Conservation (phyloP, 92 coral and sea anemone genomes). For the Phenganax marumi region DNA sequence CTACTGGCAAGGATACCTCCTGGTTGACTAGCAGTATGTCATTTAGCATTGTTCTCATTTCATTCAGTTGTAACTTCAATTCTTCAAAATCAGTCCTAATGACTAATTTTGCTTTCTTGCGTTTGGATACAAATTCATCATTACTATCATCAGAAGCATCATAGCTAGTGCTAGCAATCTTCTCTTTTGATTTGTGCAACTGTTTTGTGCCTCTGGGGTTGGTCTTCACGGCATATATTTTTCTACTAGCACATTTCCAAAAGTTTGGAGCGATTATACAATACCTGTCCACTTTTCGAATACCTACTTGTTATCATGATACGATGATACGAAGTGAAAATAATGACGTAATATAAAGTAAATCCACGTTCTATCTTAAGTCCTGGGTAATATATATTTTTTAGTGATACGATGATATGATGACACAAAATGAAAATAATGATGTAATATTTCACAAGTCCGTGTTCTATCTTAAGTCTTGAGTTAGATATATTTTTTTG, state of each 20-base stretch:
- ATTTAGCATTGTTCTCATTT: slow-evolving; percentile 53
- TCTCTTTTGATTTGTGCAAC: slow-evolving; percentile 52
- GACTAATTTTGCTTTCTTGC: slow-evolving; percentile 50
- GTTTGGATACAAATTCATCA: slow-evolving; percentile 46
- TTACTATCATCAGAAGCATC: slow-evolving; percentile 58
- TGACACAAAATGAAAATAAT: no score
- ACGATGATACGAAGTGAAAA: no score
- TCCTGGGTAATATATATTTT: no score
- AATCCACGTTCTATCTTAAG: no score
- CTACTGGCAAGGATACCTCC: slow-evolving; percentile 61
- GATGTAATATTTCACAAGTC: no score
- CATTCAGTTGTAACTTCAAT: slow-evolving; percentile 43
- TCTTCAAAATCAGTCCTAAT: slow-evolving; percentile 44
- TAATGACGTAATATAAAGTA: no score
- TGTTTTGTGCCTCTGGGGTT: slow-evolving; percentile 43
- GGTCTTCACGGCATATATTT: slow-evolving; percentile 54
- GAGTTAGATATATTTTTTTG: no score
- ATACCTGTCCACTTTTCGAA: no score
- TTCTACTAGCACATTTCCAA: slow-evolving; percentile 71
- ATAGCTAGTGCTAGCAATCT: slow-evolving; percentile 37
- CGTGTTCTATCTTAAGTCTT: no score
- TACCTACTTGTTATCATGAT: no score
- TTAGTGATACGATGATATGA: no score
- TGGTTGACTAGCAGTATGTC: slow-evolving; percentile 60
- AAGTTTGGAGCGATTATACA: slow-evolving; percentile 8